These are phyloP conservation scores for Eupsittula cactorum DNA, from an alignment of 2,113 vertebrate genomes.

Conservation along the genomic window DNA sequence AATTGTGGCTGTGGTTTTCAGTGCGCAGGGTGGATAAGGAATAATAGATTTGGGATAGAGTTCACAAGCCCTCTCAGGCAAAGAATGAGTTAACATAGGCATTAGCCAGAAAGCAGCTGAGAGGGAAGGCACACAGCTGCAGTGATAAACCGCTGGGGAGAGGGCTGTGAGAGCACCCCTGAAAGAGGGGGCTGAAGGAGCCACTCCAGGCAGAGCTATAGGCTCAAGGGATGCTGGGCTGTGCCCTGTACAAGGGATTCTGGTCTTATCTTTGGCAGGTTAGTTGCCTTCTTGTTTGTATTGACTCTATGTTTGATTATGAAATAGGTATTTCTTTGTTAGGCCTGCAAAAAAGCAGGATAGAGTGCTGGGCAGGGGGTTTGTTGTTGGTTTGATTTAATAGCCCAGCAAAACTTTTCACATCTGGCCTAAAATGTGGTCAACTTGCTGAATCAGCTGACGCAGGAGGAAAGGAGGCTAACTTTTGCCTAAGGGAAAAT, in stretches of 20 bases:
- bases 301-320: neutral
- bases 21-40: neutral
- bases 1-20: neutral
- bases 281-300: neutral
- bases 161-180: neutral
- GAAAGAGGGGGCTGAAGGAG: neutral
- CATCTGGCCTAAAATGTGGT: neutral
- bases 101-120: constrained; percentile 57
- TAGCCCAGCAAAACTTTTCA: neutral
- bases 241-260: neutral
- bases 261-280: neutral
- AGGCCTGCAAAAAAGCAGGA: neutral
- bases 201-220: neutral
- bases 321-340: neutral
- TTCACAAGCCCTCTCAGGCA: neutral
- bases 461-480: neutral
- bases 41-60: neutral
- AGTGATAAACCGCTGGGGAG: constrained; percentile 35
- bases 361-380: neutral
- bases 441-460: neutral
- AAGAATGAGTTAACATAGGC: constrained; percentile 31
- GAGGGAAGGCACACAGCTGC: constrained; percentile 58
- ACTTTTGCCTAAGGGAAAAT: neutral
- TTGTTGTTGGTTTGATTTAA: neutral
- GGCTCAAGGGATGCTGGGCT: neutral